Base-by-base conservation (phyloP, 2,888 invertebrate genomes). In the Stenolophus ochropezus region DNA sequence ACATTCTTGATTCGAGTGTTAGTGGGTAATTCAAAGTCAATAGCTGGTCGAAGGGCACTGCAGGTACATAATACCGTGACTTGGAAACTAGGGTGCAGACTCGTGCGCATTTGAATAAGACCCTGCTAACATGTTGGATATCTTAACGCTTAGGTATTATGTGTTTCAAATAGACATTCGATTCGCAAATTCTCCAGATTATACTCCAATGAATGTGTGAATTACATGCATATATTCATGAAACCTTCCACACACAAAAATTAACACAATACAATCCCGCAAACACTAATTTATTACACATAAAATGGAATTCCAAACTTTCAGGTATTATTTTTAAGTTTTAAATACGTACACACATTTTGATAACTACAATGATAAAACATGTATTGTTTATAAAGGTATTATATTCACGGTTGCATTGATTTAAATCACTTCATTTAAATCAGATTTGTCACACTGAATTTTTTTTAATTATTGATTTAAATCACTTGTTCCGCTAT, bases 1-100 rank as follows among this genome's bases (percentile, higher is more conserved):
- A 61, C 25, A 25, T n/a, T n/a, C 61, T 21, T 21, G 18, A 20
- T 20, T 61, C n/a, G 6, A 4, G n/a, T 61, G 25, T 61, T 61
- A 61, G 61, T 25, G 61, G 61, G 61, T 61, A 61, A 61, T 61
- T 61, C 61, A 25, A 21, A 61, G 61, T 61, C 61, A 61, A 61
- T 61, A 61, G 61, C 23, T 61, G 8, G 61, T 23, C n/a, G 25
- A 23, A 25, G 25, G 25, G 61, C 25, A 23, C 23, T 61, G 61
- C 61, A 61, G 61, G 61, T 61, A 61, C 61, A 61, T 21, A 20
- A 56, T 56, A 61, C 61, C 14, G 61, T 25, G 27, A 69, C 69
- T 69, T 42, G 11, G 18, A 42, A 69, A 69, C 69, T 69, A 69
- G 69, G 69, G 69, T 69, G 69, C 69, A 27, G 47, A 69, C 42